A percentile compares a stretch with the other conserved stretches of the same genome.
Evolutionary conservation across 2,888 invertebrate species (phyloP).

Genomic region (Sinelater perroti): DNA sequence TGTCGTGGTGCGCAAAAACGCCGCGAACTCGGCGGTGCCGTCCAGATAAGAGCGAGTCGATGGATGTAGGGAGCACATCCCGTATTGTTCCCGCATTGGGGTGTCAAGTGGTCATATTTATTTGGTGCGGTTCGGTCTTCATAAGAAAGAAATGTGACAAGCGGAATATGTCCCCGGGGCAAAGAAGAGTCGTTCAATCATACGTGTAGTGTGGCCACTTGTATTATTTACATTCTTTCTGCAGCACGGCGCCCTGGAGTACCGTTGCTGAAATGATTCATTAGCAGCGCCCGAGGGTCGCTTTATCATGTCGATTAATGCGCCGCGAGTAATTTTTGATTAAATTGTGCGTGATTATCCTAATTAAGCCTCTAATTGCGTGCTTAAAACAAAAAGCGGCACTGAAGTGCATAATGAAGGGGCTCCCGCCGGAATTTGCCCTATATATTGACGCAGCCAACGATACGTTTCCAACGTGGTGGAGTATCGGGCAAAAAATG

Average conservation of each 20-base stretch:
- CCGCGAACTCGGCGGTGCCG: slow-evolving; percentile 15
- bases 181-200: slow-evolving; percentile 56
- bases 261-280: slow-evolving; percentile 57
- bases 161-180: slow-evolving; percentile 58
- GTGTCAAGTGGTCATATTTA: slow-evolving; percentile 60
- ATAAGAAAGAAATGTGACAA: slow-evolving; percentile 58
- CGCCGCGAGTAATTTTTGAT: slow-evolving; percentile 53
- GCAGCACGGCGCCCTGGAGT: slow-evolving; percentile 42
- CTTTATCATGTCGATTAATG: slow-evolving; percentile 52
- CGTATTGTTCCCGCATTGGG: slow-evolving; percentile 42
- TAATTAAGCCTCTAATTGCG: slow-evolving; percentile 52
- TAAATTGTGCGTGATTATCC: slow-evolving; percentile 50
- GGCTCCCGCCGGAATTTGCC: slow-evolving; percentile 50
- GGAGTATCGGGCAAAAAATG: slow-evolving; percentile 45
- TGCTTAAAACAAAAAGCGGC: slow-evolving; percentile 52
- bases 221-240: slow-evolving; percentile 54
- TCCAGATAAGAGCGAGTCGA: slow-evolving; percentile 36
- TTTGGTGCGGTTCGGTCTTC: slow-evolving; percentile 58
- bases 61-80: slow-evolving; percentile 32
- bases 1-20: slow-evolving; percentile 26
- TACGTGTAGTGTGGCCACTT: slow-evolving; percentile 57
- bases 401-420: slow-evolving; percentile 49
- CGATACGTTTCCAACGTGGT: slow-evolving; percentile 48
- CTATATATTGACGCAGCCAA: slow-evolving; percentile 48
- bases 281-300: slow-evolving; percentile 49